A percentile compares a stretch with the other conserved stretches of the same genome.
Conservation (phyloP, 1,140 invertebrate genomes). For the Trichogramma pretiosum region DNA sequence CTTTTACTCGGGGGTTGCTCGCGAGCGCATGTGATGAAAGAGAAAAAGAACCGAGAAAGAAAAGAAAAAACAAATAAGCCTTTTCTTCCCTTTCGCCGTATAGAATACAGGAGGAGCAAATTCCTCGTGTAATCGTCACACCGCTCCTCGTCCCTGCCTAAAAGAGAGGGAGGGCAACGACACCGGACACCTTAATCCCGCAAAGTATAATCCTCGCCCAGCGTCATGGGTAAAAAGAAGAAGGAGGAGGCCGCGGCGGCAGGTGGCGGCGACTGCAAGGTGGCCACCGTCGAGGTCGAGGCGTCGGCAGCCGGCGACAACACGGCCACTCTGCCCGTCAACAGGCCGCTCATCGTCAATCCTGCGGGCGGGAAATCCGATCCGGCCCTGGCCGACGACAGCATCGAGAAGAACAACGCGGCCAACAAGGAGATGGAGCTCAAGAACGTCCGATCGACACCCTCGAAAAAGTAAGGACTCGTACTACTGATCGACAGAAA, state of each 20-base stretch:
- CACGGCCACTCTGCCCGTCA: conserved; percentile 75
- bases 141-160: too few species aligned
- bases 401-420: conserved; percentile 67
- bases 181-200: background rate
- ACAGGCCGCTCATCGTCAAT: conserved; percentile 53
- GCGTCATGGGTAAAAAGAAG: conserved; percentile 5
- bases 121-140: too few species aligned
- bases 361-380: conserved; percentile 43
- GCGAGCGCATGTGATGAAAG: too few species aligned
- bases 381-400: conserved; percentile 54
- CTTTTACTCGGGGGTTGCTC: too few species aligned
- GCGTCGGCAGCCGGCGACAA: conserved; percentile 58
- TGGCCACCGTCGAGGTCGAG: conserved; percentile 74
- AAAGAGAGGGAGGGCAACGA: background rate
- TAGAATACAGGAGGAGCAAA: too few species aligned
- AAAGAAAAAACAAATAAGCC: too few species aligned
- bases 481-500: too few species aligned
- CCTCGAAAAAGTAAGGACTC: conserved; percentile 65
- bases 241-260: conserved; percentile 43
- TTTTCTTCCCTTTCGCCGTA: too few species aligned
- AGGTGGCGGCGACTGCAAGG: conserved; percentile 69
- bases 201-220: background rate
- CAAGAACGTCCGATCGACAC: conserved; percentile 71
- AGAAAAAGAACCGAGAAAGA: too few species aligned
- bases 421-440: conserved; percentile 80